A percentile compares a stretch with the other conserved stretches of the same genome.
Conservation (phyloP, 2,797 vertebrate species). For the Brotogeris chrysoptera region DNA sequence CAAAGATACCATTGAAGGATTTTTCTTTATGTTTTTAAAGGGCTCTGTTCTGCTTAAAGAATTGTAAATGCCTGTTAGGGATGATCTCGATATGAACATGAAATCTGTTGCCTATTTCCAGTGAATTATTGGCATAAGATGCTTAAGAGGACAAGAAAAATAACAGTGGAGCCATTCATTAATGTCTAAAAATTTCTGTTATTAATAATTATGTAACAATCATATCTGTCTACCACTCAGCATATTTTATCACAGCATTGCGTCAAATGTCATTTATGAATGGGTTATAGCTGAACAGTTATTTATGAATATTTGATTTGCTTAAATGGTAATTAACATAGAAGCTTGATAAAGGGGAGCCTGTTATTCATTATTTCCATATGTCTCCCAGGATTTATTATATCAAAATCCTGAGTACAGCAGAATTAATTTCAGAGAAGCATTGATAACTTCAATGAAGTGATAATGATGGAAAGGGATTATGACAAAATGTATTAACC, state of each 20-base stretch:
- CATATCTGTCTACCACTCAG: background rate
- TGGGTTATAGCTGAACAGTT: background rate
- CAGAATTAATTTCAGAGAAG: background rate
- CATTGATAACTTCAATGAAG: background rate
- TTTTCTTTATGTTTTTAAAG: background rate
- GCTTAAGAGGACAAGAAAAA: background rate
- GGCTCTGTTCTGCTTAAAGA: background rate
- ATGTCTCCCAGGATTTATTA: background rate
- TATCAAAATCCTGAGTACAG: background rate
- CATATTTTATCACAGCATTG: background rate
- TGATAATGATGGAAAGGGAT: background rate
- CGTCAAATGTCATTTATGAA: background rate
- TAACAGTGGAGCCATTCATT: background rate
- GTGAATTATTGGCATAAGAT: background rate
- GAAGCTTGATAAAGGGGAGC: background rate
- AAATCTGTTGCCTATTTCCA: background rate
- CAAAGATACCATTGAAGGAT: background rate
- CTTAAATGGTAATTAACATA: background rate
- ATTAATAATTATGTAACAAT: background rate
- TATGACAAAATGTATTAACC: background rate
- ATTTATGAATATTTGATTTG: slow-evolving; percentile 10
- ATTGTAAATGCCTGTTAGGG: background rate
- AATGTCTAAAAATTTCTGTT: background rate
- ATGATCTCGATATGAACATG: background rate
- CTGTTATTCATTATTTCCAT: background rate